Evolutionary conservation across 2,113 vertebrate genomes (phyloP), one percentile per base, ranked within the genome.

Genomic region (Campylorhamphus procurvoides): DNA sequence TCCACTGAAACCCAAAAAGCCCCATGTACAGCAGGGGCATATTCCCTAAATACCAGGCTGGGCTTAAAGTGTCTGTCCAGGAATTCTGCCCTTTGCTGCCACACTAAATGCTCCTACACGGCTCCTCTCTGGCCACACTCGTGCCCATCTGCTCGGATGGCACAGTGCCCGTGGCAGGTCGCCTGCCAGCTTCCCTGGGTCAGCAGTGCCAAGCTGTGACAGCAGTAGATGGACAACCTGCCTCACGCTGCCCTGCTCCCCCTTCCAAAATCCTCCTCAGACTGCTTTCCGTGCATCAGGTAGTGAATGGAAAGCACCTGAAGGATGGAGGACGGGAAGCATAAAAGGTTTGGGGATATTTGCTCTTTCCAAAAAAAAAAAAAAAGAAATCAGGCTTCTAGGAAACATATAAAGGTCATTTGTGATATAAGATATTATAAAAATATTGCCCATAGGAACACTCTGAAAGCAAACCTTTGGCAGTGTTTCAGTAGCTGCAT

Each of bases 41-140:
- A 75, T 28, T 58, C 69, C 84, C 39, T 37, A 60, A 94, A 90
- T 39, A 69, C 56, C 39, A 92, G 28, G 72, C 74, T 53, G 82
- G 64, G 17, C 18, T 96, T 94, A 40, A 90, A 93, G 42, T 1
- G 29, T 10, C 90, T 77, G 82, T 87, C 90, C 93, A 92, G 96
- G 95, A 96, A 95, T 97, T 93, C 59, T 96, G 94, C 96, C 97
- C 94, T 96, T 96, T 97, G 79, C 93, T 97, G 89, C 29, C 64
- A 90, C 80, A 89, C 90, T 97, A 93, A 97, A 91, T 82, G 93
- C 75, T 97, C 84, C 66, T 88, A 96, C 95, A 96, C 31, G 18
- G 86, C 39, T 91, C 94, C 93, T 88, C 50, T 82, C 87, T 96
- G 95, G 95, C 96, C 95, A 37, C 10, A 19, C 89, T 64, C 23